Percentiles rank a stretch among this genome's conserved stretches.
phyloP scores from a whole-genome alignment of 2,797 vertebrate genomes.

The Pithecia hirsuta region DNA sequence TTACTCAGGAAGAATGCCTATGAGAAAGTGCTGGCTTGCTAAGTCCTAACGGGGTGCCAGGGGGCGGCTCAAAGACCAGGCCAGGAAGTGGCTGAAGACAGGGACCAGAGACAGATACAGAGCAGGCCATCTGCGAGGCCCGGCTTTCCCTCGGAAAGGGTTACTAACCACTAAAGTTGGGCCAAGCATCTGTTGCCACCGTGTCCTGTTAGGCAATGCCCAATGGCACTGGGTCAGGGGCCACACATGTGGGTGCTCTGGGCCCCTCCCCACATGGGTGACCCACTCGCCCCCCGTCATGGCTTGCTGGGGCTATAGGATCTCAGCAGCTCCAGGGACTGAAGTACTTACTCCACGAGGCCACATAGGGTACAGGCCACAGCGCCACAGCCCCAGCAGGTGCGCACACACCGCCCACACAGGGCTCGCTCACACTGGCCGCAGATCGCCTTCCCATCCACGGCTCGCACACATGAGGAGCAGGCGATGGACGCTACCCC shows the following conservation, averaged over 20 bases:
- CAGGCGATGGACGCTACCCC: slow-evolving; percentile 77
- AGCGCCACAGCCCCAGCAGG: slow-evolving; percentile 81
- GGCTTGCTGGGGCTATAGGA: not conserved
- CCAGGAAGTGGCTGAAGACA: too few species aligned
- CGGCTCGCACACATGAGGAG: slow-evolving; percentile 81
- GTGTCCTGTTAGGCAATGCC: rapidly evolving
- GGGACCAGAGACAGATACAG: not conserved
- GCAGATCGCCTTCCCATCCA: slow-evolving; percentile 78
- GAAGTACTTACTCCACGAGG: slow-evolving; percentile 83
- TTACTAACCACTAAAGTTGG: rapidly evolving
- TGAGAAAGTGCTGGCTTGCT: too few species aligned
- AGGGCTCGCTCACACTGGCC: slow-evolving; percentile 82
- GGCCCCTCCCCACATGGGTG: not conserved
- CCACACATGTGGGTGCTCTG: not conserved
- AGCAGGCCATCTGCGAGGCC: rapidly evolving
- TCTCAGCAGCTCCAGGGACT: not conserved
- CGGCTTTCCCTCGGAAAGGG: not conserved
- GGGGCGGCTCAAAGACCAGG: not conserved
- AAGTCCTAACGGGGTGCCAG: not conserved
- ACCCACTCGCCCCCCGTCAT: too few species aligned
- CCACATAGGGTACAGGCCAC: slow-evolving; percentile 83
- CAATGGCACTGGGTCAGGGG: rapidly evolving
- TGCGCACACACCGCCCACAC: slow-evolving; percentile 82
- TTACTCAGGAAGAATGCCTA: rapidly evolving
- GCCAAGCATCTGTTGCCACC: too few species aligned